A percentile compares a stretch with the other conserved stretches of the same genome.
Conservation (phyloP, 2,797 vertebrate genomes). For the Urophycis tenuis region DNA sequence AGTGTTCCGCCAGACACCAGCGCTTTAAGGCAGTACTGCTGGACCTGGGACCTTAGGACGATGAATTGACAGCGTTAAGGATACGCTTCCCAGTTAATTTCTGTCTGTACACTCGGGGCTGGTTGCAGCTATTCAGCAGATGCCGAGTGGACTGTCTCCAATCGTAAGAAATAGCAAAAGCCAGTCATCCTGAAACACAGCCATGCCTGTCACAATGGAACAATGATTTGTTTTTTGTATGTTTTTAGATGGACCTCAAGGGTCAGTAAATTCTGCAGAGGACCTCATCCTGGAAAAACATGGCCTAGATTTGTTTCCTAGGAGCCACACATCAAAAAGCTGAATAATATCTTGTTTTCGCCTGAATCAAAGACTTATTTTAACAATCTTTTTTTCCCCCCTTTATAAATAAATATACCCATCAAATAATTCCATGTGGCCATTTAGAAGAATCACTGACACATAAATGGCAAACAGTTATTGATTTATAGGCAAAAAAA, state of each 20-base stretch:
- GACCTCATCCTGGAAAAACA: background rate
- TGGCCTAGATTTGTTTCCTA: background rate
- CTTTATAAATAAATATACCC: background rate
- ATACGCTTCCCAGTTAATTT: background rate
- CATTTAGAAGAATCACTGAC: background rate
- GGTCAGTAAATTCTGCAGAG: background rate
- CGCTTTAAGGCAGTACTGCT: too few species aligned
- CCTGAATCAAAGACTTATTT: background rate
- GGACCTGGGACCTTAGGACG: background rate
- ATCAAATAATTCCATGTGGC: background rate
- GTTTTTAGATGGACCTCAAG: slow-evolving; percentile 3
- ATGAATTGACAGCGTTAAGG: background rate
- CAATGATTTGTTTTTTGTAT: background rate
- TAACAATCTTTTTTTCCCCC: background rate
- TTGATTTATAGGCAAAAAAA: slow-evolving; percentile 1
- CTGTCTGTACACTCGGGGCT: background rate
- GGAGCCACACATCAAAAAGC: background rate
- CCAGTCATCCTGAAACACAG: background rate
- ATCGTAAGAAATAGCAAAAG: background rate
- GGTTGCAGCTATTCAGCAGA: background rate
- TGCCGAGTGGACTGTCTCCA: background rate
- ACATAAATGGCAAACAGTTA: background rate
- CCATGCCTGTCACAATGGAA: background rate
- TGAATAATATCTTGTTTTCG: background rate
- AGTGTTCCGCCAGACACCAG: too few species aligned